Base-by-base conservation (phyloP, 2,888 invertebrate species). In the Lamellibrachia columna region DNA sequence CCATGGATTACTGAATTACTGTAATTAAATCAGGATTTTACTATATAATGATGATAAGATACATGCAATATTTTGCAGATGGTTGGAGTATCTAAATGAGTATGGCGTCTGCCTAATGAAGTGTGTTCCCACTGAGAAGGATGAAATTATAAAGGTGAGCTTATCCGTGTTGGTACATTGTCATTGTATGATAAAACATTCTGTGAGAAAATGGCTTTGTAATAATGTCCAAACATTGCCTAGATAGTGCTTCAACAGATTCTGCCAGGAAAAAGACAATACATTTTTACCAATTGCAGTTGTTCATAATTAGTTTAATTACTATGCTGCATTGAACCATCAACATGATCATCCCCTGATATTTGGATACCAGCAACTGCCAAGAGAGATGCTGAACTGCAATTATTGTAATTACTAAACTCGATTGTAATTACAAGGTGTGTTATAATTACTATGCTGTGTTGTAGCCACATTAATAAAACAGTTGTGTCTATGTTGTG, bases 71-170 rank as follows among this genome's bases (percentile, higher is more conserved):
- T 75, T 55, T 75, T 75, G 22, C 75, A 75, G 75, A 75, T 75
- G 75, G 75, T n/a, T 75, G 75, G 75, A 75, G 75, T 75, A 15
- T 75, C n/a, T 75, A 75, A 75, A 75, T 75, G 75, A 75, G n/a
- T 4, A 75, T 22, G 75, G 75, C 22, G 22, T 75, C 75, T 75
- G 75, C 22, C 75, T 75, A 75, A 22, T 75, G 15, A 75, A 15
- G 75, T 75, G 22, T 22, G 75, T 75, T 15, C 75, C 75, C 2
- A 75, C 22, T 22, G 75, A 75, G 75, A 75, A 75, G 6, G 22
- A 22, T 75, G 75, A 75, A 75, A n/a, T 75, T 22, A 15, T 75
- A n/a, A 75, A 75, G 75, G 75, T 75, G n/a, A 75, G 75, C 75
- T 75, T 22, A 75, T n/a, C 60, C n/a, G 15, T 75, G 75, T 75